Evolutionary conservation across 2,113 vertebrate species (phyloP).

Genomic region (Cebidichthys violaceus): DNA sequence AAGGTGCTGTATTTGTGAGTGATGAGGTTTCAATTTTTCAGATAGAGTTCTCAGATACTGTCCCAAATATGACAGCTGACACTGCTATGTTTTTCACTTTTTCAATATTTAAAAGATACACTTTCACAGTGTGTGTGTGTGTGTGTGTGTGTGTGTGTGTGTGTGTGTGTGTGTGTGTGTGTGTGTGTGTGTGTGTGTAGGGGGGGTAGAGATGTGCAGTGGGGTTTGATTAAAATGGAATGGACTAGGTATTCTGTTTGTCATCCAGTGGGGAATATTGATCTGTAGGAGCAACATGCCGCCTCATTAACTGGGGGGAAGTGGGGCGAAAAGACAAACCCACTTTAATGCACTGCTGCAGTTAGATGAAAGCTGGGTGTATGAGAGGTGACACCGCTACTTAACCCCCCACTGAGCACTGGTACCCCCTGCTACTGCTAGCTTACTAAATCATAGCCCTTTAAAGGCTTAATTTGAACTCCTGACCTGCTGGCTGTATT

Average conservation of each 20-base stretch:
- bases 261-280: conserved; percentile 20
- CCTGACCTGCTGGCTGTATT: conserved; percentile 36
- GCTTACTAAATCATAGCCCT: conserved; percentile 34
- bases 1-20: not conserved
- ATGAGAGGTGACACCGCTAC: conserved; percentile 35
- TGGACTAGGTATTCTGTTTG: not conserved
- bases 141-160: too few species aligned
- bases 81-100: not conserved
- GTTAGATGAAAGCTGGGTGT: conserved; percentile 69
- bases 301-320: conserved; percentile 11
- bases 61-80: not conserved
- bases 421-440: conserved; percentile 26
- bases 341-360: conserved; percentile 69
- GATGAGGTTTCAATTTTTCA: not conserved
- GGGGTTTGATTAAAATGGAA: not conserved
- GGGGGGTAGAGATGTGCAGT: not conserved
- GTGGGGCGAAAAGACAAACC: not conserved
- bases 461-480: conserved; percentile 42
- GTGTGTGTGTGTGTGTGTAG: too few species aligned
- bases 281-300: conserved; percentile 26
- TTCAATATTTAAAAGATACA: not conserved
- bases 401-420: conserved; percentile 40
- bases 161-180: too few species aligned
- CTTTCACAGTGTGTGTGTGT: not conserved
- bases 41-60: not conserved